A percentile compares a stretch with the other conserved stretches of the same genome.
These are phyloP conservation scores for Drosophila suzukii DNA, from an alignment of 1,140 invertebrate genomes.

Conservation along the genomic window DNA sequence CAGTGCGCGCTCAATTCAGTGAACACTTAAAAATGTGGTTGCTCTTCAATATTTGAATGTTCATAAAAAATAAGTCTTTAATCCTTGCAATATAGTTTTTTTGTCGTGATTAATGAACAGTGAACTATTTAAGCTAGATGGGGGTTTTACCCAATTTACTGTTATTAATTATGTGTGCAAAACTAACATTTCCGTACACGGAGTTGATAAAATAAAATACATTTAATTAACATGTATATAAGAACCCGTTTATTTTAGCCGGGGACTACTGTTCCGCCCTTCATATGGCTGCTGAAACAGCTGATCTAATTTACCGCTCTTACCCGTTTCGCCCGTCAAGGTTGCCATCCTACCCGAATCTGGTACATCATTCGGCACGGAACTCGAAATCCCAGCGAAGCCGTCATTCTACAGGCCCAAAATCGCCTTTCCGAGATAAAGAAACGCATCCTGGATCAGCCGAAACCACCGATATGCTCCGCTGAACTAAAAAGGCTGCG, in stretches of 20 bases:
- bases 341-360: slow-evolving; percentile 87
- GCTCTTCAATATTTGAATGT: too few species aligned
- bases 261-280: neutral
- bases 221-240: neutral
- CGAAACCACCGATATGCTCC: slow-evolving; percentile 56
- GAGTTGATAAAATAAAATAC: too few species aligned
- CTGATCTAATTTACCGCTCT: slow-evolving; percentile 56
- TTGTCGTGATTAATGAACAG: too few species aligned
- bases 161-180: too few species aligned
- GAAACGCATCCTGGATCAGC: slow-evolving; percentile 85
- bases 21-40: neutral
- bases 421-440: slow-evolving; percentile 85
- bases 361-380: slow-evolving; percentile 90
- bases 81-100: too few species aligned
- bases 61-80: too few species aligned
- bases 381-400: slow-evolving; percentile 87
- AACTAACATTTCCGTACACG: too few species aligned
- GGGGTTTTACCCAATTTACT: too few species aligned
- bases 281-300: slow-evolving; percentile 24
- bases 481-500: slow-evolving; percentile 84
- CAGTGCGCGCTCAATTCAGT: neutral
- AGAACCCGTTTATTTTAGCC: neutral
- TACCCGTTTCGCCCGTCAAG: slow-evolving; percentile 77
- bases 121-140: too few species aligned
- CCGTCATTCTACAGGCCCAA: slow-evolving; percentile 85